Evolutionary conservation across 2,888 invertebrate species (phyloP).

Genomic region (Mimachlamys varia): DNA sequence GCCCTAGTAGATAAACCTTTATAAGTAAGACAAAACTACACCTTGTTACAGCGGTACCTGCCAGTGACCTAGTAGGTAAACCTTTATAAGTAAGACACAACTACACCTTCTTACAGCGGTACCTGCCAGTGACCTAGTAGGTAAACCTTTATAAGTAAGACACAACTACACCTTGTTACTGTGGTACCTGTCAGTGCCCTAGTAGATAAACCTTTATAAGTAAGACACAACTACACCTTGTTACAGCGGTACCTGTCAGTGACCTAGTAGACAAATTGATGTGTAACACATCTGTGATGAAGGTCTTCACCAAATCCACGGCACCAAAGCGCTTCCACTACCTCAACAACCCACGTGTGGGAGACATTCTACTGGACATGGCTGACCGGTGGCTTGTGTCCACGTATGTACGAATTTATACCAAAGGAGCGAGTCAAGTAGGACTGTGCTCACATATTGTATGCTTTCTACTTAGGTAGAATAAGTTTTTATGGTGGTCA

Average conservation of each 20-base stretch:
- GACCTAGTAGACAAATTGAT: conserved; percentile 57
- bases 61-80: conserved; percentile 50
- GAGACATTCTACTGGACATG: conserved; percentile 77
- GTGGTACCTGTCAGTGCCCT: conserved; percentile 52
- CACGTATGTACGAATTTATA: conserved; percentile 51
- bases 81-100: conserved; percentile 69
- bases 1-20: conserved; percentile 57
- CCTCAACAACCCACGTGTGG: conserved; percentile 73
- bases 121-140: conserved; percentile 49
- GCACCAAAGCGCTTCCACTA: conserved; percentile 80
- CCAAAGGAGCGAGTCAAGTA: too few species aligned
- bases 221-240: background rate
- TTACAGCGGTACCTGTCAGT: conserved; percentile 52
- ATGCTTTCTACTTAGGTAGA: too few species aligned
- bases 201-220: conserved; percentile 38
- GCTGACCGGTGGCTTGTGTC: conserved; percentile 67
- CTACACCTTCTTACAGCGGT: conserved; percentile 46
- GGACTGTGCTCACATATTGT: too few species aligned
- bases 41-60: conserved; percentile 49
- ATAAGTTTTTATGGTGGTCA: too few species aligned
- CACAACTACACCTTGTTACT: conserved; percentile 43
- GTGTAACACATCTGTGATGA: conserved; percentile 72
- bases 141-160: conserved; percentile 69
- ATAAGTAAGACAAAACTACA: conserved; percentile 64
- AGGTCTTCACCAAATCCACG: conserved; percentile 74